Conservation (phyloP, 2,113 vertebrate species). For the Melanerpes formicivorus region DNA sequence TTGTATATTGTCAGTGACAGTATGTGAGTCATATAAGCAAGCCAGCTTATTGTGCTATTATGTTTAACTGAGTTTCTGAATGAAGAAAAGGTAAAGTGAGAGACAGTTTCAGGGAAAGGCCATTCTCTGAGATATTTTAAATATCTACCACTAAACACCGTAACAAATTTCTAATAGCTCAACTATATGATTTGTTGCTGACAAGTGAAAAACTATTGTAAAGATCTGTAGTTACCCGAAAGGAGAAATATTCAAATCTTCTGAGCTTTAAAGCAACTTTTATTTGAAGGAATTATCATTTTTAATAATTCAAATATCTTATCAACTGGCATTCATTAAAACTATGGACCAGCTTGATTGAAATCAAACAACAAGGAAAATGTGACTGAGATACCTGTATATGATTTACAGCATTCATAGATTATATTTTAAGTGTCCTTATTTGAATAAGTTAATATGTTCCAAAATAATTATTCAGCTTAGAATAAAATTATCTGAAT, state of each 20-base stretch:
- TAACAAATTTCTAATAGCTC: not conserved
- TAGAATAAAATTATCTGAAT: no score
- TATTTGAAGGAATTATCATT: not conserved
- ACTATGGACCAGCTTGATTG: not conserved
- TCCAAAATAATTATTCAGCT: no score
- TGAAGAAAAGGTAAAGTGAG: not conserved
- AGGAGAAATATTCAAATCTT: not conserved
- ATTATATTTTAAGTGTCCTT: no score
- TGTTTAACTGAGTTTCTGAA: not conserved
- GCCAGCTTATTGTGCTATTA: not conserved
- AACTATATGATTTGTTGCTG: not conserved
- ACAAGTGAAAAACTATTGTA: not conserved
- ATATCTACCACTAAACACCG: not conserved
- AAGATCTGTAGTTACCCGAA: not conserved
- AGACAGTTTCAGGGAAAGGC: not conserved
- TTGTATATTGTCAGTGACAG: not conserved
- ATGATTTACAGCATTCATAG: not conserved
- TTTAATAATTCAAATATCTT: not conserved
- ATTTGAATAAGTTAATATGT: no score
- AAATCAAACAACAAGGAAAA: not conserved
- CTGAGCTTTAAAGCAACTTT: not conserved
- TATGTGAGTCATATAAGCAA: not conserved
- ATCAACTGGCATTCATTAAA: not conserved
- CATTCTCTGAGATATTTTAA: not conserved
- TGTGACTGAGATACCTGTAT: fast-evolving